Evolutionary conservation across 2,797 vertebrate genomes (phyloP).

Genomic region (Sphenodon punctatus): DNA sequence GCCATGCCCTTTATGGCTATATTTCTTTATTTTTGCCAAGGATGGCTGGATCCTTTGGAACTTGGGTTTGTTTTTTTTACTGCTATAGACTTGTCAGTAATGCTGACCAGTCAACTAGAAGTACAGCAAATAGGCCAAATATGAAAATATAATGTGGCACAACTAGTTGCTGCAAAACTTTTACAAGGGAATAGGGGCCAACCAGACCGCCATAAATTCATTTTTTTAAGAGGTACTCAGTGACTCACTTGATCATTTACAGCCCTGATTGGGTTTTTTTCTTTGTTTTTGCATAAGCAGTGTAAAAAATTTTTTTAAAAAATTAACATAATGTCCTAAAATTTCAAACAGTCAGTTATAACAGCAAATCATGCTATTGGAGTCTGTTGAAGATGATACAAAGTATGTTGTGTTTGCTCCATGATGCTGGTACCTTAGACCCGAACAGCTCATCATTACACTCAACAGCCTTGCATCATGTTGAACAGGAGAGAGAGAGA

Average conservation of each 20-base stretch:
- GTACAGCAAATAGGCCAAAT: not conserved
- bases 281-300: not conserved
- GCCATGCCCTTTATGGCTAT: not conserved
- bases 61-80: not conserved
- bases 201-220: not conserved
- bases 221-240: slow-evolving; percentile 1
- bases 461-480: not conserved
- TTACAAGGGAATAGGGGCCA: not conserved
- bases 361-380: not conserved
- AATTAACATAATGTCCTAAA: not conserved
- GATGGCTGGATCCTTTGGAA: not conserved
- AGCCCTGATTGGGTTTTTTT: not conserved
- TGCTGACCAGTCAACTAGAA: slow-evolving; percentile 11
- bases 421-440: not conserved
- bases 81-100: accelerated
- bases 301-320: not conserved
- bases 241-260: not conserved
- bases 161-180: not conserved
- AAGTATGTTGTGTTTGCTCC: not conserved
- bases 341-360: not conserved
- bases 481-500: slow-evolving; percentile 26
- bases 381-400: not conserved
- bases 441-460: not conserved
- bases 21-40: not conserved
- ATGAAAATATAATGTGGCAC: not conserved